A percentile compares a stretch with the other conserved stretches of the same genome.
These are phyloP conservation scores for Drosophila tropicalis DNA, from an alignment of 1,140 invertebrate genomes.

Conservation along the genomic window DNA sequence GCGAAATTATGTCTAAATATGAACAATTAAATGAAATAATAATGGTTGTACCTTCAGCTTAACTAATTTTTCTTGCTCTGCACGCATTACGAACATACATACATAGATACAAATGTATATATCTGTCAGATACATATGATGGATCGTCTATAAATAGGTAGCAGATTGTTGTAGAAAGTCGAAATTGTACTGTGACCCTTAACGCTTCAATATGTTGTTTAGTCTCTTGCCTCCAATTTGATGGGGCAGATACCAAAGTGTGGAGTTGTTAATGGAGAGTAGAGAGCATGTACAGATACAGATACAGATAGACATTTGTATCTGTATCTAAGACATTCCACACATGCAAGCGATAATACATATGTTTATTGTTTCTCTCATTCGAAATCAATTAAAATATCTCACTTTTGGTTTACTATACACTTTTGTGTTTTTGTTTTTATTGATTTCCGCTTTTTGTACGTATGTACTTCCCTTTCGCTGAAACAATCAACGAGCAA, in stretches of 20 bases:
- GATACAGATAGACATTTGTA: conserved; percentile 3
- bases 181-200: conserved; percentile 15
- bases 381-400: conserved; percentile 60
- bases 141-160: conserved; percentile 15
- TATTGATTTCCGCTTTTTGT: conserved; percentile 42
- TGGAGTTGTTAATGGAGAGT: background rate
- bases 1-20: conserved; percentile 33
- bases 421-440: conserved; percentile 14
- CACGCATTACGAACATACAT: conserved; percentile 6
- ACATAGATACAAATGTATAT: background rate
- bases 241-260: background rate
- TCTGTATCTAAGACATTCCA: conserved; percentile 15
- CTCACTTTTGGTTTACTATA: conserved; percentile 26
- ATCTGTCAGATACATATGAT: conserved; percentile 6
- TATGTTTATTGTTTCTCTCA: conserved; percentile 44
- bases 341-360: conserved; percentile 22
- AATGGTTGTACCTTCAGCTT: conserved; percentile 23
- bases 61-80: conserved; percentile 19
- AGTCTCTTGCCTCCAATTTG: background rate
- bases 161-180: conserved; percentile 26
- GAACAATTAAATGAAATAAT: conserved; percentile 33
- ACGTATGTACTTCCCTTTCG: conserved; percentile 27
- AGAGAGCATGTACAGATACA: background rate
- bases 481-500: conserved; percentile 2
- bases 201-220: conserved; percentile 19